Percentiles rank a stretch among this genome's conserved stretches.
Evolutionary conservation across 2,113 vertebrate species (phyloP).

Genomic region (Xyrauchen texanus): DNA sequence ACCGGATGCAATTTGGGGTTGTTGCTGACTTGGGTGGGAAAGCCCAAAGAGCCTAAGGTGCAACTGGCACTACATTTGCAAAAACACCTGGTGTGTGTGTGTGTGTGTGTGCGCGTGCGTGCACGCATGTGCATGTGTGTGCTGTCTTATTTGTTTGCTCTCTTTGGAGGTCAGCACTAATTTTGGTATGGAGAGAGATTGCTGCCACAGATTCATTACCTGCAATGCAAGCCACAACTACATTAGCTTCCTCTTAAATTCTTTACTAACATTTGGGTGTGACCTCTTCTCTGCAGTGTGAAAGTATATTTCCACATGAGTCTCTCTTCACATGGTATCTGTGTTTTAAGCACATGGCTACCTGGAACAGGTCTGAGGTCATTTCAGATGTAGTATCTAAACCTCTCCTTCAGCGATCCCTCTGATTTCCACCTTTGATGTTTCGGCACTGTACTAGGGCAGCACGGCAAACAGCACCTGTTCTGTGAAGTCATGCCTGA

Average conservation of each 20-base stretch:
- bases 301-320: slow-evolving; percentile 39
- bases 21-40: slow-evolving; percentile 17
- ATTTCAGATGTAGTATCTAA: slow-evolving; percentile 42
- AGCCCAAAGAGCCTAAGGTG: slow-evolving; percentile 32
- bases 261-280: slow-evolving; percentile 46
- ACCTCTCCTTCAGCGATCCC: slow-evolving; percentile 28
- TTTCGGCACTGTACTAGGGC: slow-evolving; percentile 45
- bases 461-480: slow-evolving; percentile 54
- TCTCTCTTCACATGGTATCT: slow-evolving; percentile 18
- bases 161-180: too few relatives aligned
- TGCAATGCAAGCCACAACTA: slow-evolving; percentile 21
- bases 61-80: slow-evolving; percentile 21
- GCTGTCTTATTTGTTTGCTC: too few relatives aligned
- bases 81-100: slow-evolving; percentile 22
- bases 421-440: slow-evolving; percentile 52
- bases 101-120: background rate
- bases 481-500: slow-evolving; percentile 57
- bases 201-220: background rate
- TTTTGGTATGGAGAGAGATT: slow-evolving; percentile 8
- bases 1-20: slow-evolving; percentile 23
- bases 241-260: slow-evolving; percentile 26
- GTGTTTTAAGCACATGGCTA: slow-evolving; percentile 39
- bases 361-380: slow-evolving; percentile 39
- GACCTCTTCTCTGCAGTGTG: slow-evolving; percentile 34
- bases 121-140: too few relatives aligned